Evolutionary conservation across 2,888 invertebrate genomes (phyloP), one percentile per base, ranked within the genome.

Genomic region (Elegia similella): DNA sequence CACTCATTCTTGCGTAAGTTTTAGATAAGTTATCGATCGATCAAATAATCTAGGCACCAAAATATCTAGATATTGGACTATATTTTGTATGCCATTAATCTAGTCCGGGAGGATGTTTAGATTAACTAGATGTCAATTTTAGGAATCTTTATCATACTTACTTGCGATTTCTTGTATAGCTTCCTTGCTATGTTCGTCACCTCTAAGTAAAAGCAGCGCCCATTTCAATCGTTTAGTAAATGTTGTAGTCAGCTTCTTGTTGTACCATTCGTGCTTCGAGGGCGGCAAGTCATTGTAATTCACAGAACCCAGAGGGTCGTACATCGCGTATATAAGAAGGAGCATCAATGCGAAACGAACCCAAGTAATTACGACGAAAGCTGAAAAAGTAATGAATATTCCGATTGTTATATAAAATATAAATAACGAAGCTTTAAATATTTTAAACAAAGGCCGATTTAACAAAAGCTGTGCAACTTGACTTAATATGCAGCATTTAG

Each of bases 131-230:
- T 23, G 23, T 23, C 23, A 23, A 23, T 23, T 23, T 23, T n/a
- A 6, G 3, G 3, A 23, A 29, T 30, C 42, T n/a, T 5, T 23
- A 23, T 17, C 7, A 12, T 17, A 55, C 44, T 62, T 50, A 64
- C 64, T 59, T 50, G 64, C 60, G 59, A 62, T 64, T 61, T 62
- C 64, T 42, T 57, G 32, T 8, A 64, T 59, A 2, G 64, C 64
- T 7, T 64, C 64, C 16, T 62, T 58, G 56, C 56, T 56, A 57
- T 60, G 50, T 61, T 64, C 34, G 44, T 61, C 42, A 59, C 62
- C 32, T 56, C 62, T 42, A 42, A 64, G 47, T 55, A 64, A 58
- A 60, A 62, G 55, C 15, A 64, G 59, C 0, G 61, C 61, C 64
- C 64, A 64, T 17, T 62, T 62, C 1, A 64, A 52, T 43, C 64